phyloP scores from a whole-genome alignment of 2,797 vertebrate species.

The Cirrhinus molitorella region DNA sequence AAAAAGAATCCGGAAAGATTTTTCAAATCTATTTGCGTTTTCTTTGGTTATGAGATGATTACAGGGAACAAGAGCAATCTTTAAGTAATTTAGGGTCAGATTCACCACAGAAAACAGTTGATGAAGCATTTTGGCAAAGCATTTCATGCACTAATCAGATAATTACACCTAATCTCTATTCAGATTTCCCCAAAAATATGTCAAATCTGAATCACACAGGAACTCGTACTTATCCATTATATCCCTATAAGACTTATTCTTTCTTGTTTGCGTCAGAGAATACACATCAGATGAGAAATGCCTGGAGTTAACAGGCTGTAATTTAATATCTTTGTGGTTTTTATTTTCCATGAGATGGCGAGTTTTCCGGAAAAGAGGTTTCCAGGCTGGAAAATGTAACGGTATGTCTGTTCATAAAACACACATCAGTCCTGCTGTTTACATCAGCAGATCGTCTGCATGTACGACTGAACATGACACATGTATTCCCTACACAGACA shows the following conservation, averaged over 20 bases:
- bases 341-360: constrained; percentile 77
- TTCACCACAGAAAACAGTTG: neutral
- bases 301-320: constrained; percentile 46
- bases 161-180: constrained; percentile 46
- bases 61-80: neutral
- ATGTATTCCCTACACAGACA: neutral
- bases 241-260: constrained; percentile 13
- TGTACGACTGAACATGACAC: too few relatives aligned
- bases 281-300: neutral
- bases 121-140: constrained; percentile 1
- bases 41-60: neutral
- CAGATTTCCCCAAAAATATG: constrained; percentile 31
- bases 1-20: neutral
- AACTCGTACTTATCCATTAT: constrained; percentile 8
- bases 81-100: neutral
- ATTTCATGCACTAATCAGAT: neutral
- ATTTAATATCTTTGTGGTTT: constrained; percentile 82
- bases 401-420: neutral
- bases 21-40: neutral
- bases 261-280: constrained; percentile 3
- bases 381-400: constrained; percentile 1
- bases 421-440: constrained; percentile 11
- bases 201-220: constrained; percentile 28
- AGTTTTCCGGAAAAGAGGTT: constrained; percentile 65
- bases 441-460: neutral